Evolutionary conservation across 2,113 vertebrate genomes (phyloP).

Genomic region (Gnathonemus longibarbis): DNA sequence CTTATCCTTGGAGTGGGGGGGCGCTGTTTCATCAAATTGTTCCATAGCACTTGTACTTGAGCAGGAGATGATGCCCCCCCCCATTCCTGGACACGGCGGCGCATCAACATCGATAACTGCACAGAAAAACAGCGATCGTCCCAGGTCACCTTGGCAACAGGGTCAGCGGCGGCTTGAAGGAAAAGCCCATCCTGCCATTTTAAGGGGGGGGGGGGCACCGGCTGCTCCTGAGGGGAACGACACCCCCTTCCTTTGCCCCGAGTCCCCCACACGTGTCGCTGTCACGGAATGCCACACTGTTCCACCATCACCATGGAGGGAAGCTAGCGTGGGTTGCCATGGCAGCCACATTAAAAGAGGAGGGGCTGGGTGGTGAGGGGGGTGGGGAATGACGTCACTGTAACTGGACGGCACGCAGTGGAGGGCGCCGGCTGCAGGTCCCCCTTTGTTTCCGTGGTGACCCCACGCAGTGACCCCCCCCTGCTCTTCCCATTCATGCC

Average conservation of each 20-base stretch:
- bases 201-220: neutral
- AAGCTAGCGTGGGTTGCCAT: neutral
- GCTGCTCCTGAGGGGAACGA: neutral
- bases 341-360: neutral
- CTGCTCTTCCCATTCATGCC: conserved; percentile 14
- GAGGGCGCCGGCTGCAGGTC: neutral
- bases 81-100: neutral
- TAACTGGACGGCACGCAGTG: neutral
- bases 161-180: neutral
- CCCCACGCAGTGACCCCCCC: neutral
- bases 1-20: neutral
- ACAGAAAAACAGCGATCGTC: neutral
- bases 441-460: neutral
- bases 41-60: neutral
- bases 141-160: neutral
- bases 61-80: neutral
- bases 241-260: neutral
- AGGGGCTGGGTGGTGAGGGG: neutral
- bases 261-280: neutral
- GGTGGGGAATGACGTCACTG: neutral
- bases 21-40: neutral
- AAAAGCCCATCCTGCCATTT: neutral
- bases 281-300: neutral
- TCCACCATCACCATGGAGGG: neutral
- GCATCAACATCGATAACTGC: neutral